A percentile compares a stretch with the other conserved stretches of the same genome.
Evolutionary conservation across 2,797 vertebrate species (phyloP).

Genomic region (Psittacula derbiana): DNA sequence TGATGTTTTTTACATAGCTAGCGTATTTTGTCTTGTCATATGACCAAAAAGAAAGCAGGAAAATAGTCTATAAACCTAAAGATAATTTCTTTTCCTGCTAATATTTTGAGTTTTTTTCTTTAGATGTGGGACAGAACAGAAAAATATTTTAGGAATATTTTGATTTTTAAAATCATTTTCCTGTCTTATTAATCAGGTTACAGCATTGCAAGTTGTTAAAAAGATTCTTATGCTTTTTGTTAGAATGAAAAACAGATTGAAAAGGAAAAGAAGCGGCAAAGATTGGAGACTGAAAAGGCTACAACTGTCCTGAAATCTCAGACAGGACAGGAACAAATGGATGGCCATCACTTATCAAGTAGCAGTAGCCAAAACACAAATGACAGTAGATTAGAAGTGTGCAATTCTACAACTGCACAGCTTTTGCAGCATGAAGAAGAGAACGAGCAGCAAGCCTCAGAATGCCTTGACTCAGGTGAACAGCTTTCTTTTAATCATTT

Average conservation of each 20-base stretch:
- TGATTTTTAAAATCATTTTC: background rate
- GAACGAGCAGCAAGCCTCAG: constrained; percentile 76
- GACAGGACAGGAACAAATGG: constrained; percentile 47
- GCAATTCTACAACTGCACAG: constrained; percentile 62
- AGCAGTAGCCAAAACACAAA: constrained; percentile 47
- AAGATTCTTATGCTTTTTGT: background rate
- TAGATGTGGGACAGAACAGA: background rate
- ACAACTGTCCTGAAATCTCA: background rate
- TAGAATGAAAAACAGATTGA: constrained; percentile 87
- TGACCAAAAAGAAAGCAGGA: background rate
- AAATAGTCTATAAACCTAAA: background rate
- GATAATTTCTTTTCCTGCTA: background rate
- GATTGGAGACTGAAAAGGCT: constrained; percentile 49
- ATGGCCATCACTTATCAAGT: constrained; percentile 42
- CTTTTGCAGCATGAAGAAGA: constrained; percentile 75
- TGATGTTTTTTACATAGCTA: background rate
- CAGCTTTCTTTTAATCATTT: background rate
- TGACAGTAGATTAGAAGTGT: constrained; percentile 36
- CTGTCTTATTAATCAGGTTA: background rate
- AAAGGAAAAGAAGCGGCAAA: constrained; percentile 77
- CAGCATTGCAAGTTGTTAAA: background rate
- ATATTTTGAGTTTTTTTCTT: background rate
- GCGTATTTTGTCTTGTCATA: background rate
- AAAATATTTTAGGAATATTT: background rate
- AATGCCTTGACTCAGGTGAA: constrained; percentile 80